Evolutionary conservation across 2,888 invertebrate species (phyloP).

Genomic region (Lycophotia porphyrea): DNA sequence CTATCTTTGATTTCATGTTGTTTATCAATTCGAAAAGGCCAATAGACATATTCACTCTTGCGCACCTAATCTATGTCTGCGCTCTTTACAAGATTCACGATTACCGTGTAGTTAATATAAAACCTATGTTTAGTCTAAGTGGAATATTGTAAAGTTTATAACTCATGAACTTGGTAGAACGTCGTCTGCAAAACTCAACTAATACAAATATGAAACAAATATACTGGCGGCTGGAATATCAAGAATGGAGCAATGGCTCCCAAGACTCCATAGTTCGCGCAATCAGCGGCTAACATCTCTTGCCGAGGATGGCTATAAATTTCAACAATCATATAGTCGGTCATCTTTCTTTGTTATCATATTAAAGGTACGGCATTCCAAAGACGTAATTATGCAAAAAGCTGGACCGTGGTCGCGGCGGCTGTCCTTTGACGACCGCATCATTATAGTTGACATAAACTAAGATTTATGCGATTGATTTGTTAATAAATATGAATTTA

Average conservation of each 20-base stretch:
- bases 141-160: slow-evolving; percentile 31
- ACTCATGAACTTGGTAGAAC: slow-evolving; percentile 6
- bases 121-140: slow-evolving; percentile 51
- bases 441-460: slow-evolving; percentile 89
- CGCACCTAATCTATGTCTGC: slow-evolving; percentile 78
- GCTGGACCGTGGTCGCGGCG: slow-evolving; percentile 87
- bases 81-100: slow-evolving; percentile 78
- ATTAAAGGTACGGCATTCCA: slow-evolving; percentile 88
- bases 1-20: slow-evolving; percentile 86
- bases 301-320: slow-evolving; percentile 74
- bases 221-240: slow-evolving; percentile 37
- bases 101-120: slow-evolving; percentile 66
- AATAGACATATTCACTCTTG: slow-evolving; percentile 84
- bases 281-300: slow-evolving; percentile 80
- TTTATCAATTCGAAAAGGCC: slow-evolving; percentile 86
- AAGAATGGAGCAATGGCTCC: slow-evolving; percentile 54
- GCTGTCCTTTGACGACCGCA: slow-evolving; percentile 87
- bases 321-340: slow-evolving; percentile 78
- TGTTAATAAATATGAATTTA: slow-evolving; percentile 83
- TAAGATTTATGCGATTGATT: slow-evolving; percentile 88
- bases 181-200: slow-evolving; percentile 21
- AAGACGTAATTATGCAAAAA: slow-evolving; percentile 89
- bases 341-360: slow-evolving; percentile 89
- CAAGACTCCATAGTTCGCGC: slow-evolving; percentile 74
- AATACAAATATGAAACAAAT: slow-evolving; percentile 37